Conservation (phyloP, 2,888 invertebrate species). For the Palloptera scutellata region DNA sequence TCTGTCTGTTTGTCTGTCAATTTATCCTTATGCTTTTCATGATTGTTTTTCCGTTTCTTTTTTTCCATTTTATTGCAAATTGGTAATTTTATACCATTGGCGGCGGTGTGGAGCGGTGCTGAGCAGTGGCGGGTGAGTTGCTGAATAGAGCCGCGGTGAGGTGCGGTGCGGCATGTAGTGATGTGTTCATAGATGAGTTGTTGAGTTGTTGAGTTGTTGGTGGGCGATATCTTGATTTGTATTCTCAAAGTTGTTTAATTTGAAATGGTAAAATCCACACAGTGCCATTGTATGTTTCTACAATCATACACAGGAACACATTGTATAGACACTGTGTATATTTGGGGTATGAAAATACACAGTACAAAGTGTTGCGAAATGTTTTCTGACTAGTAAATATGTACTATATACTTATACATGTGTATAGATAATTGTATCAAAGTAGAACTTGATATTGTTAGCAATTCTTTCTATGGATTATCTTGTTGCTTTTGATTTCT, state of each 20-base stretch:
- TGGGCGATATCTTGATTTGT: slow-evolving; percentile 33
- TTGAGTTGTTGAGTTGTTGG: slow-evolving; percentile 24
- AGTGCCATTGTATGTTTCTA: background rate
- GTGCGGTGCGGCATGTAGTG: slow-evolving; percentile 5
- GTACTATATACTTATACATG: background rate
- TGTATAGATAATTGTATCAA: slow-evolving; percentile 9
- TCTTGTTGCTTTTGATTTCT: slow-evolving; percentile 19
- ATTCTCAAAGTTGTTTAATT: slow-evolving; percentile 45
- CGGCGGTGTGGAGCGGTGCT: slow-evolving; percentile 40
- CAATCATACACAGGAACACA: background rate
- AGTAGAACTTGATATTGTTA: slow-evolving; percentile 18
- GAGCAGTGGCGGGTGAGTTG: background rate
- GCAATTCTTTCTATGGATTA: slow-evolving; percentile 16
- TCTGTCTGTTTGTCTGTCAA: background rate
- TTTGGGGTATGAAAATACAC: slow-evolving; percentile 2
- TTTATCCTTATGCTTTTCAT: slow-evolving; percentile 17
- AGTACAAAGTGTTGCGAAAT: slow-evolving; percentile 23
- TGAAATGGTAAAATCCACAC: slow-evolving; percentile 39
- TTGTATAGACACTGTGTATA: background rate
- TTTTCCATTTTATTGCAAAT: slow-evolving; percentile 49
- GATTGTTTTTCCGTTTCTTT: slow-evolving; percentile 26
- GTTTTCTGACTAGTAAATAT: slow-evolving; percentile 18
- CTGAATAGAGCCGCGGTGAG: background rate
- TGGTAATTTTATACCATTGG: slow-evolving; percentile 61
- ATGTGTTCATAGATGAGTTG: slow-evolving; percentile 1